Conservation (phyloP, 35 echinoderm and acorn worm species). For the Diadema setosum region DNA sequence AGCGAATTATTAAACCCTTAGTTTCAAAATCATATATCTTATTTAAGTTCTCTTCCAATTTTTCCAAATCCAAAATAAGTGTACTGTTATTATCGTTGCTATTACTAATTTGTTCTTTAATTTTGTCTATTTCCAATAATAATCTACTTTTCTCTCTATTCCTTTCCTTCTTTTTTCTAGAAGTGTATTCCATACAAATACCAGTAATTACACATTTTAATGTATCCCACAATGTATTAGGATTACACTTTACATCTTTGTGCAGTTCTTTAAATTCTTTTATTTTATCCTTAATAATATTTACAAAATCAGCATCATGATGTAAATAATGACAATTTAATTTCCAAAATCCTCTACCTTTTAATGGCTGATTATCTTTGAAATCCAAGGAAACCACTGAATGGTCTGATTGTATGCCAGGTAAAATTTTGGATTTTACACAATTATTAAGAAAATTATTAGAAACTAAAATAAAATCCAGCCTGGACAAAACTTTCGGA, state of each 20-base stretch:
- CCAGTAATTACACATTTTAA: slow-evolving; percentile 9
- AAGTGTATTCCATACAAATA: background rate
- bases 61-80: too few species aligned
- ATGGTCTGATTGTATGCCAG: slow-evolving; percentile 20
- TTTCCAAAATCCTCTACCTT: slow-evolving; percentile 12
- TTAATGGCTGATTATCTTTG: background rate
- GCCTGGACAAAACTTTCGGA: background rate
- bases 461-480: too few species aligned
- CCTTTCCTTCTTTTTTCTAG: background rate
- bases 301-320: slow-evolving; percentile 20
- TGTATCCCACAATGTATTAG: background rate
- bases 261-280: slow-evolving; percentile 14
- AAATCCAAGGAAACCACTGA: background rate
- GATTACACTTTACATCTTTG: background rate
- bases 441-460: slow-evolving; percentile 21
- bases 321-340: slow-evolving; percentile 12
- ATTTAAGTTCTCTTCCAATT: background rate
- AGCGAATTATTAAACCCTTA: slow-evolving; percentile 27
- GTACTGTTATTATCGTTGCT: background rate
- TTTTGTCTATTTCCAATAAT: background rate
- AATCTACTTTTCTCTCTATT: background rate
- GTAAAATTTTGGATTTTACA: slow-evolving; percentile 23
- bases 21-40: slow-evolving; percentile 6
- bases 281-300: too few species aligned
- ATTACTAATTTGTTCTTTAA: background rate